A percentile compares a stretch with the other conserved stretches of the same genome.
Conservation (phyloP, 2,888 invertebrate genomes). For the Rhimphoctona megacephalus region DNA sequence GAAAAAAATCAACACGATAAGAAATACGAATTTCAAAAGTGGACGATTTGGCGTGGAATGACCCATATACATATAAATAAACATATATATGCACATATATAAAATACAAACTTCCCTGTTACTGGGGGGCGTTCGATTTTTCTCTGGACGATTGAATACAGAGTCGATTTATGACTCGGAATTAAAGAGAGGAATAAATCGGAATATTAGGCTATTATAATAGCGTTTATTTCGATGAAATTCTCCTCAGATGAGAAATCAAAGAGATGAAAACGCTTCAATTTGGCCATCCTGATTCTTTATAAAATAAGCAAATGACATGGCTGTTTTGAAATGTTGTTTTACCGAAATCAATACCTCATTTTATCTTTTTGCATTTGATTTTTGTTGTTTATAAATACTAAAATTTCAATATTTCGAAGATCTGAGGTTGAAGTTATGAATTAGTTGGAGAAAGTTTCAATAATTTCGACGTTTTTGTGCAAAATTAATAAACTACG, state of each 20-base stretch:
- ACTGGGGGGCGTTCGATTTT: constrained; percentile 23
- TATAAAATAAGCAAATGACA: not conserved
- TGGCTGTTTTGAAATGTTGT: not conserved
- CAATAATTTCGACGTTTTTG: not conserved
- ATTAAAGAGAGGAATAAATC: not conserved
- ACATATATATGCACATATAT: constrained; percentile 4
- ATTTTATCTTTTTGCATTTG: too few relatives aligned
- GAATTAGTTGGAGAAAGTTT: not conserved
- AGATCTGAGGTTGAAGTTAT: not conserved
- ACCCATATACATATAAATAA: not conserved
- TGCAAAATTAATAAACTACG: not conserved
- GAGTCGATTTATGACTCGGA: constrained; percentile 10
- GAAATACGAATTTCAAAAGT: too few relatives aligned
- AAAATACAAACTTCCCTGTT: constrained; percentile 7
- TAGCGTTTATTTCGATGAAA: constrained; percentile 3
- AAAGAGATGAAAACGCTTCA: not conserved
- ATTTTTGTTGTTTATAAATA: not conserved
- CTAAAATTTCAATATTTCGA: not conserved
- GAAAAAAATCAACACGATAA: too few relatives aligned
- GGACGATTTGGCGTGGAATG: too few relatives aligned
- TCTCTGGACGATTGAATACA: constrained; percentile 29
- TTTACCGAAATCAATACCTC: not conserved
- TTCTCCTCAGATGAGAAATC: not conserved
- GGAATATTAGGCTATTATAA: constrained; percentile 6
- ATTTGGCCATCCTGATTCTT: not conserved